phyloP scores from a whole-genome alignment of 2,113 vertebrate species.

The Lophura nycthemera region DNA sequence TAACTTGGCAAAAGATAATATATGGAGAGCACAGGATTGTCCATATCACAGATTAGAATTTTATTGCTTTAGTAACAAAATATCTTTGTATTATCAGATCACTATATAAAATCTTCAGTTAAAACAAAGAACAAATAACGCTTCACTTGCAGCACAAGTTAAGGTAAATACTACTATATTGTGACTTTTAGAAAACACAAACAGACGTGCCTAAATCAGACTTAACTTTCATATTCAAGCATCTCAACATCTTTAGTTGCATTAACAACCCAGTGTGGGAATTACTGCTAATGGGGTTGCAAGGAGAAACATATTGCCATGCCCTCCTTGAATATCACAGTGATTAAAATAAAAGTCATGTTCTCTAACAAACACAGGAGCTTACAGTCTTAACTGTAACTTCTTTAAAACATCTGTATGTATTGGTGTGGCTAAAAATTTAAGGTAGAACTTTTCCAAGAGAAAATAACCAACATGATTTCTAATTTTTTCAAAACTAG shows the following conservation, averaged over 20 bases:
- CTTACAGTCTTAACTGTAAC: not conserved
- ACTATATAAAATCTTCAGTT: not conserved
- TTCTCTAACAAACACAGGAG: not conserved
- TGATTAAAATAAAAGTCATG: not conserved
- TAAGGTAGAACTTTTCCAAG: not conserved
- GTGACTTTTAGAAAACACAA: not conserved
- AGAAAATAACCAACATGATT: not conserved
- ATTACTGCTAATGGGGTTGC: not conserved
- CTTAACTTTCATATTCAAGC: not conserved
- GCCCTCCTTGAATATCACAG: not conserved
- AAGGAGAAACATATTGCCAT: not conserved
- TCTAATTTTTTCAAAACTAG: not conserved
- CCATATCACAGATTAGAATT: constrained; percentile 13
- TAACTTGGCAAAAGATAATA: not conserved
- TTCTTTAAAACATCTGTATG: not conserved
- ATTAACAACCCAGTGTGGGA: not conserved
- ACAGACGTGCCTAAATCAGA: not conserved
- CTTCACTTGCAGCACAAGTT: not conserved
- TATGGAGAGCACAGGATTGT: not conserved
- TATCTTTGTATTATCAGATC: not conserved
- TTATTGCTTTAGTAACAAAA: constrained; percentile 6
- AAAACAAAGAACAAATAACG: not conserved
- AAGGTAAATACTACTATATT: not conserved
- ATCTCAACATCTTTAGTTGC: not conserved
- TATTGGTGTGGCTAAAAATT: not conserved